Evolutionary conservation across 2,888 invertebrate species (phyloP), one percentile per base, ranked within the genome.

Genomic region (Thalpophila matura): DNA sequence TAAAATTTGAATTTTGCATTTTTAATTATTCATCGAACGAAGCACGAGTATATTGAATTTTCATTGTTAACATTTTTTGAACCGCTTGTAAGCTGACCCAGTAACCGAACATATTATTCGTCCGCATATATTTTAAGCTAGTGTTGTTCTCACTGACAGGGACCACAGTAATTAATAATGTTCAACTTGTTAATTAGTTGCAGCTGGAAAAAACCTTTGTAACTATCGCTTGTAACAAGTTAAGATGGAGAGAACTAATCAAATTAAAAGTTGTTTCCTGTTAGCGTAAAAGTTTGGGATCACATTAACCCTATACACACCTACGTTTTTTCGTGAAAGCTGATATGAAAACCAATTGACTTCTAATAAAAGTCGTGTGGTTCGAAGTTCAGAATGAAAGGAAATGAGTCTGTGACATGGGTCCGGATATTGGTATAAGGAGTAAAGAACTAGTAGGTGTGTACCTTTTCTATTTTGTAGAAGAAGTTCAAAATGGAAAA

Each of bases 261-360:
- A 87, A 88, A 89, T 89, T 88, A 89, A 89, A 89, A 89, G 80
- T 89, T 87, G 59, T 74, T 81, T 76, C 78, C 80, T 78, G 67
- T 71, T 76, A 60, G 66, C 67, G 66, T 38, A 51, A 53, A 66
- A 79, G 59, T 79, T 78, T 62, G 58, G 70, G 71, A 43, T 53
- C 57, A 50, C 53, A 53, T 42, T 77, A 80, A 64, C 65, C 63
- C 57, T 37, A n/a, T n/a, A 65, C 63, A 59, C 37, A 64, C 14
- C 27, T 54, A 6, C 38, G 27, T 20, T 43, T 42, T 38, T 64
- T 38, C 22, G n/a, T 24, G 24, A 51, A 62, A 58, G 18, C 57
- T 62, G 67, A 65, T 72, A 68, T 77, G 65, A 60, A 65, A 77
- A 71, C 56, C 69, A 61, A 74, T 80, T 68, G 69, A 69, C 60